These are phyloP conservation scores for Drosophila malerkotliana DNA, from an alignment of 1,140 invertebrate genomes.

Conservation along the genomic window DNA sequence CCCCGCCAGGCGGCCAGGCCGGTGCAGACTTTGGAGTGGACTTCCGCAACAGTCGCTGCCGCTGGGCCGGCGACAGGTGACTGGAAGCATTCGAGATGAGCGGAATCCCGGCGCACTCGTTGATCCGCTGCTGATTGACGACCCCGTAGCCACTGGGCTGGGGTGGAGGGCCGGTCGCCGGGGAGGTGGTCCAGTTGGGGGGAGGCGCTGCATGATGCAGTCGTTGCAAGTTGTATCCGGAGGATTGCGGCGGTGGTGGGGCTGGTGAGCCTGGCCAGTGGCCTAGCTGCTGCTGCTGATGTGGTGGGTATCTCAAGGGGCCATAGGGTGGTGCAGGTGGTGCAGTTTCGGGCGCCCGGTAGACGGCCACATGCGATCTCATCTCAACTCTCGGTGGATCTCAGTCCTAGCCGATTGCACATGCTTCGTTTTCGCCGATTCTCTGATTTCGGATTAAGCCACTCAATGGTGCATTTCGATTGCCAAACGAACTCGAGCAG, in stretches of 20 bases:
- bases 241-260: slow-evolving; percentile 2
- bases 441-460: slow-evolving; percentile 13
- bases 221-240: slow-evolving; percentile 5
- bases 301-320: slow-evolving; percentile 41
- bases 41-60: slow-evolving; percentile 71
- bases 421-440: slow-evolving; percentile 42
- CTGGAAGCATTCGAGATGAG: slow-evolving; percentile 87
- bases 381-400: slow-evolving; percentile 50
- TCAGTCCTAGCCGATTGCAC: slow-evolving; percentile 53
- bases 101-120: slow-evolving; percentile 88
- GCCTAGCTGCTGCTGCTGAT: slow-evolving; percentile 6
- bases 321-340: slow-evolving; percentile 40
- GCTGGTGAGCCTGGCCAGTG: slow-evolving; percentile 24
- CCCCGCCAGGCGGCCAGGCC: slow-evolving; percentile 1
- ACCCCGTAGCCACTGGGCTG: slow-evolving; percentile 25
- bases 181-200: slow-evolving; percentile 22
- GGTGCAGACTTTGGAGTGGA: slow-evolving; percentile 27
- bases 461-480: slow-evolving; percentile 60
- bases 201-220: slow-evolving; percentile 22
- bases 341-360: slow-evolving; percentile 67
- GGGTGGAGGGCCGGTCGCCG: slow-evolving; percentile 6
- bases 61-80: slow-evolving; percentile 67
- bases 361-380: slow-evolving; percentile 79
- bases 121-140: slow-evolving; percentile 77
- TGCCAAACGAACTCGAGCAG: slow-evolving; percentile 30